Conservation (phyloP, 2,888 invertebrate species). For the Rhabditophanes sp. region DNA sequence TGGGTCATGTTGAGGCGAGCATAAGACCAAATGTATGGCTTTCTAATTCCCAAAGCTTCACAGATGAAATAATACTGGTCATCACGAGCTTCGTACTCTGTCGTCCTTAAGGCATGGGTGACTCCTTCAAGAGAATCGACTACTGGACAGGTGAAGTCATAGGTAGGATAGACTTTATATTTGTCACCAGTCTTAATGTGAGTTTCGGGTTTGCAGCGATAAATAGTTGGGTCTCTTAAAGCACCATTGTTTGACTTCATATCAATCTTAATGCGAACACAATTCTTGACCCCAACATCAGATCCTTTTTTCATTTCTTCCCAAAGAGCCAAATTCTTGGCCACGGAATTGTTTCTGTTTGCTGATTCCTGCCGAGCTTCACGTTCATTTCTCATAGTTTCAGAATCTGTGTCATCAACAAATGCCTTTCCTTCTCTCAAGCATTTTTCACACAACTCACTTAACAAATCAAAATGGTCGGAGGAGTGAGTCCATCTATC, state of each 20-base stretch:
- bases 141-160: conserved; percentile 98
- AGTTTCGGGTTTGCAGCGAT: conserved; percentile 81
- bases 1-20: conserved; percentile 90
- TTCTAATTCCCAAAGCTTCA: conserved; percentile 64
- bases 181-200: conserved; percentile 82
- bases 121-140: conserved; percentile 92
- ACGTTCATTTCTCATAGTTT: conserved; percentile 80
- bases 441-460: conserved; percentile 69
- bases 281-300: conserved; percentile 65
- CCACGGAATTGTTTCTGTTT: conserved; percentile 49
- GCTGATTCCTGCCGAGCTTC: conserved; percentile 68
- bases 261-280: conserved; percentile 89
- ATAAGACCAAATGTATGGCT: conserved; percentile 89
- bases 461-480: conserved; percentile 81
- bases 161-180: conserved; percentile 97
- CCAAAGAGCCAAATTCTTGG: conserved; percentile 75
- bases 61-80: conserved; percentile 89
- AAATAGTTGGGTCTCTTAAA: conserved; percentile 92
- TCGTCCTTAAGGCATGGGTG: conserved; percentile 88
- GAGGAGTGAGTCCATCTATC: conserved; percentile 86
- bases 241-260: conserved; percentile 91
- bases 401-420: conserved; percentile 85
- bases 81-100: conserved; percentile 94
- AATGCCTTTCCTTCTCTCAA: conserved; percentile 74
- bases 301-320: conserved; percentile 79